Conservation (phyloP, 2,113 vertebrate genomes). For the Natator depressus region DNA sequence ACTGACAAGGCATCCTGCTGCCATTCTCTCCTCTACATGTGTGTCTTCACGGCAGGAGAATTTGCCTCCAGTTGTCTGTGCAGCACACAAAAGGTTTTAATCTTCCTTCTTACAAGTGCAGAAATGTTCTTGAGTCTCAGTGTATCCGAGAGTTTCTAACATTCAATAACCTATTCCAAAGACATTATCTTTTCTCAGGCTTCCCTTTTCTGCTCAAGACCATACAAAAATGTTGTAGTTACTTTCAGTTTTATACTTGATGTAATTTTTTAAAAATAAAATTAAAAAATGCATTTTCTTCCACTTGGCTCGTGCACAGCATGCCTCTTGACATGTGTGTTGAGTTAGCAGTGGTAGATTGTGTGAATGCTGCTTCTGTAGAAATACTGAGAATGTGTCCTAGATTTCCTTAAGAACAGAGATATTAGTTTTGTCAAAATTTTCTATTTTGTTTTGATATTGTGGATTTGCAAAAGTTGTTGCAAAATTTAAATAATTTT, state of each 20-base stretch:
- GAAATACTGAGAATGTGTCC: neutral
- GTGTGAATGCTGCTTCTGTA: neutral
- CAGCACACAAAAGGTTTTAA: neutral
- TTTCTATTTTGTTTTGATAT: neutral
- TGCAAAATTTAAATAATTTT: neutral
- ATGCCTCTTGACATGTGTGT: neutral
- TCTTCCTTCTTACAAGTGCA: constrained; percentile 3
- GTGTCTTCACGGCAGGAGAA: neutral
- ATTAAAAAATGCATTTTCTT: neutral
- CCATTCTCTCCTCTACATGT: neutral
- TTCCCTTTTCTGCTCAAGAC: neutral
- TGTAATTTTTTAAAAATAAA: neutral
- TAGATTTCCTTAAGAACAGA: neutral
- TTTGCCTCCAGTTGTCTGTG: neutral
- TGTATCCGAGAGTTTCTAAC: neutral
- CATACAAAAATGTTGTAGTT: neutral
- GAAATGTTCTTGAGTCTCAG: neutral
- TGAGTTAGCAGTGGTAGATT: neutral
- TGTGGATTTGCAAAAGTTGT: neutral
- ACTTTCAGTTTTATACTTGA: neutral
- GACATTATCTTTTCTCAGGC: neutral
- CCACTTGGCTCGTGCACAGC: neutral
- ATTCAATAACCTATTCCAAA: neutral
- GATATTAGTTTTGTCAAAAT: neutral
- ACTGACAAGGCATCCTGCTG: neutral